Conservation (phyloP, 2,113 vertebrate genomes). For the Rhipidura dahli region DNA sequence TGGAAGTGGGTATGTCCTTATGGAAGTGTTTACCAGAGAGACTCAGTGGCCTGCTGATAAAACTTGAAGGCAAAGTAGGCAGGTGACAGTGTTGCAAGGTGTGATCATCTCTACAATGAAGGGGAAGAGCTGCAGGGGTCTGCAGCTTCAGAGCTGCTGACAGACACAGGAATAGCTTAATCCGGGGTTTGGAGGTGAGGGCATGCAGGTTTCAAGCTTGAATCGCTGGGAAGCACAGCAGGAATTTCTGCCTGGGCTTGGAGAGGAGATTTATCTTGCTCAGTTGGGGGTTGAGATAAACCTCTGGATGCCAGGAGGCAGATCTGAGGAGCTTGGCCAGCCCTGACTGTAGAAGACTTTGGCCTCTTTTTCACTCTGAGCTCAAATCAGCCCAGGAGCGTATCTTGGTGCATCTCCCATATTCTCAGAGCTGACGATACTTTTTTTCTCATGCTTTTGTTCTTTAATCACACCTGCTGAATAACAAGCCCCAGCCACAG, state of each 20-base stretch:
- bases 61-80: not conserved
- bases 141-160: not conserved
- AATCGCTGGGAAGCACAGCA: not conserved
- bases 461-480: not conserved
- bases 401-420: not conserved
- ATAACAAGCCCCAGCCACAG: fast-evolving
- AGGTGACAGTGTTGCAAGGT: not conserved
- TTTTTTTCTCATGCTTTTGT: not conserved
- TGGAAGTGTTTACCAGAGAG: not conserved
- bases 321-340: not conserved
- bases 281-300: not conserved
- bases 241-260: not conserved
- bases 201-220: not conserved
- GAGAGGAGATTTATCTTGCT: not conserved
- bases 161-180: not conserved
- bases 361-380: fast-evolving
- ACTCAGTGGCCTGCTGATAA: not conserved
- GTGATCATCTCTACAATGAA: fast-evolving
- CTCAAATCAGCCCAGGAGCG: fast-evolving
- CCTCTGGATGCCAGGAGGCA: not conserved
- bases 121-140: not conserved
- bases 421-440: not conserved
- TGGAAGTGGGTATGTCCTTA: not conserved
- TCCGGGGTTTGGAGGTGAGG: not conserved
- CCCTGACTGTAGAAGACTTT: not conserved